phyloP scores from a whole-genome alignment of 2,113 vertebrate genomes.

The Lophochroa leadbeateri region DNA sequence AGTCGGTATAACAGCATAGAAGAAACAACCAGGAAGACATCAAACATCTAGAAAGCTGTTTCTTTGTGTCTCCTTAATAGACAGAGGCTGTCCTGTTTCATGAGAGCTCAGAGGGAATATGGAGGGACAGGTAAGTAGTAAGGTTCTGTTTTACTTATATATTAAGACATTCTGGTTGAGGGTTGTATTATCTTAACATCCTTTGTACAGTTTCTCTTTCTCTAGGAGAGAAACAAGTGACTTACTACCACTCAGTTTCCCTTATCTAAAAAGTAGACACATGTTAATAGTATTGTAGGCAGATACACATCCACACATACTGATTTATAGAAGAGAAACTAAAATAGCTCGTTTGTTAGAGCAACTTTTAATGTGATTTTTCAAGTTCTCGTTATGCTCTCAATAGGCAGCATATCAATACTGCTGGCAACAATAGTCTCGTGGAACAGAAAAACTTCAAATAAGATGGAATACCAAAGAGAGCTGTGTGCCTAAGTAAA shows the following conservation, averaged over 20 bases:
- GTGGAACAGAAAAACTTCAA: background rate
- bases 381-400: background rate
- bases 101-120: background rate
- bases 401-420: background rate
- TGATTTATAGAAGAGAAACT: background rate
- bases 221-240: background rate
- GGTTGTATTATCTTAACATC: background rate
- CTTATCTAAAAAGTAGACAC: background rate
- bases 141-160: background rate
- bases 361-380: background rate
- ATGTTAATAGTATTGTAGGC: background rate
- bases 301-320: background rate
- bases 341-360: background rate
- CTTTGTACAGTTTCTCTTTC: background rate
- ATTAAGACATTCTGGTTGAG: too few species aligned
- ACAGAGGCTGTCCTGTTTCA: background rate
- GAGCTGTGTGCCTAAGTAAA: background rate
- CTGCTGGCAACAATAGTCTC: background rate
- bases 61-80: background rate
- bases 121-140: background rate
- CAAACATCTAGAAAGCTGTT: background rate
- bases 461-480: background rate
- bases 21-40: background rate
- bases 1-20: background rate
- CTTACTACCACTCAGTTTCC: background rate